phyloP scores from a whole-genome alignment of 2,888 invertebrate species.

The Bedellia somnulentella region DNA sequence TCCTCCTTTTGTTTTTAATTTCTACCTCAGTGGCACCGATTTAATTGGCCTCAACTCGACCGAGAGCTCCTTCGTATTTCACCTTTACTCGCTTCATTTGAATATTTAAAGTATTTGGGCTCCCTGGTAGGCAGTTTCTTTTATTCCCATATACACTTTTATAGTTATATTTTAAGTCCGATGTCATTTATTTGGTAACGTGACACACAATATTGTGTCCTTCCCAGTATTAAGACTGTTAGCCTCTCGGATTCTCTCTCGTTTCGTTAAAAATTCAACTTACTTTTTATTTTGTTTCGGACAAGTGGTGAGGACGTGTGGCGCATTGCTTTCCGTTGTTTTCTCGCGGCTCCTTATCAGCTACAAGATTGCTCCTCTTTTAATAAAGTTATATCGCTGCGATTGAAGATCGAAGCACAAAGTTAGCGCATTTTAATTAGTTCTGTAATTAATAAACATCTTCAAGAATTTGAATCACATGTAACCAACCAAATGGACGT shows the following conservation, averaged over 20 bases:
- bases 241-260: conserved; percentile 49
- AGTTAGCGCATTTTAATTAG: conserved; percentile 60
- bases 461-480: too few species aligned
- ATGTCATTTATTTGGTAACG: conserved; percentile 58
- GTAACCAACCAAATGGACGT: too few species aligned
- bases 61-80: conserved; percentile 60
- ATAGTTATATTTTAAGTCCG: conserved; percentile 52
- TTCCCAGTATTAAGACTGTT: too few species aligned
- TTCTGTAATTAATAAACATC: too few species aligned
- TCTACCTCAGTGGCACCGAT: conserved; percentile 62
- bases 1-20: conserved; percentile 60
- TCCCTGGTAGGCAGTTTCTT: conserved; percentile 49
- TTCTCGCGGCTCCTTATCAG: conserved; percentile 55
- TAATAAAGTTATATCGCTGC: conserved; percentile 59
- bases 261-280: conserved; percentile 53
- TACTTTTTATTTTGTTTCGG: conserved; percentile 34
- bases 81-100: conserved; percentile 59
- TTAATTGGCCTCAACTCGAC: conserved; percentile 59
- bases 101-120: conserved; percentile 60
- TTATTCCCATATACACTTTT: conserved; percentile 48
- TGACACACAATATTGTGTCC: too few species aligned
- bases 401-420: conserved; percentile 48
- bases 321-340: conserved; percentile 54
- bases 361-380: conserved; percentile 59
- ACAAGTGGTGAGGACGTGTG: conserved; percentile 42